Conservation (phyloP, 2,888 invertebrate genomes). For the Idaea dimidiata region DNA sequence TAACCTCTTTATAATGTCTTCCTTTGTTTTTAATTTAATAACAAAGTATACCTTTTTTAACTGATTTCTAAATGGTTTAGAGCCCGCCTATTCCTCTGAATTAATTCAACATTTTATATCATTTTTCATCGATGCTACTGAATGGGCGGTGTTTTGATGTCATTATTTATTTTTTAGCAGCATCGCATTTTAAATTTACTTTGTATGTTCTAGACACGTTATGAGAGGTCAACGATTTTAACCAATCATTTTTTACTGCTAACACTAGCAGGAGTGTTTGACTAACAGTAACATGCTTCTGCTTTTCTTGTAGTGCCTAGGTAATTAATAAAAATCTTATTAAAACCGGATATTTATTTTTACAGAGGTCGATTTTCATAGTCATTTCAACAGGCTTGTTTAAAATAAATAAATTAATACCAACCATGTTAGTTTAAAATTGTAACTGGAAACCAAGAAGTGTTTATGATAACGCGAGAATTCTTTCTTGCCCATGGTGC, state of each 20-base stretch:
- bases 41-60: slow-evolving; percentile 38
- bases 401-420: too few relatives aligned
- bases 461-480: too few relatives aligned
- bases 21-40: slow-evolving; percentile 35
- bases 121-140: slow-evolving; percentile 62
- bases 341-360: not conserved
- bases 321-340: too few relatives aligned
- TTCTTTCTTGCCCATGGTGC: too few relatives aligned
- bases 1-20: slow-evolving; percentile 34
- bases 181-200: not conserved
- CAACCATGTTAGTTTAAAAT: too few relatives aligned
- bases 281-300: too few relatives aligned
- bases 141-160: slow-evolving; percentile 54
- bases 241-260: too few relatives aligned
- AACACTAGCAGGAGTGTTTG: too few relatives aligned
- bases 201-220: not conserved
- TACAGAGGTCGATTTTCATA: not conserved
- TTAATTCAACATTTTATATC: slow-evolving; percentile 55
- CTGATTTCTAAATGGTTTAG: slow-evolving; percentile 41
- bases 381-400: too few relatives aligned
- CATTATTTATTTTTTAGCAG: slow-evolving; percentile 55
- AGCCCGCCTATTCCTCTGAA: slow-evolving; percentile 54
- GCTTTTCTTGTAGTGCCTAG: too few relatives aligned
- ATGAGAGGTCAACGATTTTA: too few relatives aligned
- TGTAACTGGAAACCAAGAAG: too few relatives aligned